phyloP scores from a whole-genome alignment of 2,113 vertebrate genomes.

The Uropsilus gracilis region DNA sequence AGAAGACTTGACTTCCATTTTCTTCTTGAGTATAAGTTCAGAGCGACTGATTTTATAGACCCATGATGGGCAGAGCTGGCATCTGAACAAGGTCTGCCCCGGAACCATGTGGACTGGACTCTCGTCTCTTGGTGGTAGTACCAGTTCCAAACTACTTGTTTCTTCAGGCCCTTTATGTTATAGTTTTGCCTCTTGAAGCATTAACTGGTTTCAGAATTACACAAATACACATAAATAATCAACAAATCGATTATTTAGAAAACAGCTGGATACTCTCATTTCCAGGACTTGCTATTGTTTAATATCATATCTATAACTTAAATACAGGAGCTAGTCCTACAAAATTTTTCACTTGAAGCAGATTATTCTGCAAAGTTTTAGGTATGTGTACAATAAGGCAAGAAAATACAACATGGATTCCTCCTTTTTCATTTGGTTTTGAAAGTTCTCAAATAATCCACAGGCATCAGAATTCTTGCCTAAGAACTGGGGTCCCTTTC shows the following conservation, averaged over 20 bases:
- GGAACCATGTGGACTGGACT: background rate
- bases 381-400: background rate
- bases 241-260: constrained; percentile 15
- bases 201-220: background rate
- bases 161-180: background rate
- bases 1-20: background rate
- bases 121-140: background rate
- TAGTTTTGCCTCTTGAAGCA: background rate
- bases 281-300: background rate
- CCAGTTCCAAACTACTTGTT: background rate
- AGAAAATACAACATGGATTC: background rate
- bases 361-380: background rate
- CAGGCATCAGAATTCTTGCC: background rate
- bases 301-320: background rate
- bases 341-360: background rate
- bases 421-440: background rate
- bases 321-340: background rate
- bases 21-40: background rate
- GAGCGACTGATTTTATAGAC: background rate
- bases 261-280: background rate
- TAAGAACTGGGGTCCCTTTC: background rate
- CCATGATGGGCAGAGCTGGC: background rate
- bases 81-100: background rate
- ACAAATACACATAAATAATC: constrained; percentile 35
- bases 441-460: background rate